Conservation (phyloP, 2,113 vertebrate species). For the Cyrtonyx montezumae region DNA sequence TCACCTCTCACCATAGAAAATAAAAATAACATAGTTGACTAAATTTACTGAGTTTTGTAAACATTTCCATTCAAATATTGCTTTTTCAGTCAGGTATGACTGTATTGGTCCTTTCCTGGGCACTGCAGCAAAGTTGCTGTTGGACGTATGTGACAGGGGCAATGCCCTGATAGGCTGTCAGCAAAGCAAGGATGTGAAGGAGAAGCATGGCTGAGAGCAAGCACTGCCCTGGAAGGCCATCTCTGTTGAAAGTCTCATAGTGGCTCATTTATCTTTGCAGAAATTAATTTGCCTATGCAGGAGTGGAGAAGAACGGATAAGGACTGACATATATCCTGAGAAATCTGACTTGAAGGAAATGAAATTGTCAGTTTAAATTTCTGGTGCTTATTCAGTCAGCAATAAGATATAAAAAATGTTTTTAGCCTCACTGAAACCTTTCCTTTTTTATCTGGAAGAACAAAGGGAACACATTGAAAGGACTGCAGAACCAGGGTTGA, state of each 20-base stretch:
- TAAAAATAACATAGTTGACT: not conserved
- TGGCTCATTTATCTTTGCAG: not conserved
- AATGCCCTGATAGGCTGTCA: not conserved
- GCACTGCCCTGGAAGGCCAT: not conserved
- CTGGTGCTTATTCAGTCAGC: not conserved
- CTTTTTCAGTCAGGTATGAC: not conserved
- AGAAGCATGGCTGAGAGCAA: rapidly evolving
- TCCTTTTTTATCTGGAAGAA: slow-evolving; percentile 15
- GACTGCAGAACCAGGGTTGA: not conserved
- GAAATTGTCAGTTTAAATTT: slow-evolving; percentile 7
- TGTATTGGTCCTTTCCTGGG: not conserved
- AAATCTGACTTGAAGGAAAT: slow-evolving; percentile 26
- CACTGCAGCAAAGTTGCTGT: not conserved
- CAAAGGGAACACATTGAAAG: slow-evolving; percentile 3
- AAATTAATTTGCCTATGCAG: slow-evolving; percentile 16
- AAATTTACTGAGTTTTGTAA: not conserved
- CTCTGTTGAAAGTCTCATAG: not conserved
- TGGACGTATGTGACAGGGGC: not conserved
- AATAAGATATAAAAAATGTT: not conserved
- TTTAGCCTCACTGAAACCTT: not conserved
- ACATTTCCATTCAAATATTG: not conserved
- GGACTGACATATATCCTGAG: not conserved
- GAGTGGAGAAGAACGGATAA: not conserved
- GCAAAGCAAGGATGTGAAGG: not conserved
- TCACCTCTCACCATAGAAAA: not conserved